A percentile compares a stretch with the other conserved stretches of the same genome.
phyloP scores from a whole-genome alignment of 2,113 vertebrate species.

The Electrona antarctica region DNA sequence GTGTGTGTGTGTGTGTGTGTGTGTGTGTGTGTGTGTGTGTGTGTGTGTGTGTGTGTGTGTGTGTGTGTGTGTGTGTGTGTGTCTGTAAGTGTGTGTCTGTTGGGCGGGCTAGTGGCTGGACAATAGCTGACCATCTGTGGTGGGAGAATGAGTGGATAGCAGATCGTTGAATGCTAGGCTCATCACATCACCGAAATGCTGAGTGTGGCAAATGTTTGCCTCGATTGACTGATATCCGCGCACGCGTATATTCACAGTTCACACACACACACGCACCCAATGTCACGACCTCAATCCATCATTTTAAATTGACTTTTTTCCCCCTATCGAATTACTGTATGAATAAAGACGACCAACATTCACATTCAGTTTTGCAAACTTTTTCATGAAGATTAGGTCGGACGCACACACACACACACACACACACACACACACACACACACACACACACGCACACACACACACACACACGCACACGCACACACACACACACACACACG shows the following conservation, averaged over 20 bases:
- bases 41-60: conserved; percentile 9
- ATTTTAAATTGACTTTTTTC: no score
- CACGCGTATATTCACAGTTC: conserved; percentile 6
- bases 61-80: conserved; percentile 21
- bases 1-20: neutral
- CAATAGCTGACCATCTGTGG: conserved; percentile 70
- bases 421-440: neutral
- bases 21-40: conserved; percentile 4
- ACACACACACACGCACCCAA: neutral
- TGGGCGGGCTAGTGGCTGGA: conserved; percentile 30
- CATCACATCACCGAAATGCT: conserved; percentile 79
- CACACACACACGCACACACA: no score
- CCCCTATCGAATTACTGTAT: no score
- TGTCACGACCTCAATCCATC: no score
- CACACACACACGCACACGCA: no score
- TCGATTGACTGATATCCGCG: conserved; percentile 59
- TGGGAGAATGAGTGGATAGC: conserved; percentile 73
- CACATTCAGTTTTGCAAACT: no score
- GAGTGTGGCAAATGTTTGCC: conserved; percentile 74
- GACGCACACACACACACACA: neutral
- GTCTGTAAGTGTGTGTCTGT: conserved; percentile 15
- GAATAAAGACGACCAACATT: no score
- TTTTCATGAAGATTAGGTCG: no score
- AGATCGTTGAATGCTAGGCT: conserved; percentile 73
- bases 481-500: no score